Percentiles rank a stretch among this genome's conserved stretches.
These are phyloP conservation scores for Nothura maculosa DNA, from an alignment of 2,797 vertebrate genomes.

Conservation along the genomic window DNA sequence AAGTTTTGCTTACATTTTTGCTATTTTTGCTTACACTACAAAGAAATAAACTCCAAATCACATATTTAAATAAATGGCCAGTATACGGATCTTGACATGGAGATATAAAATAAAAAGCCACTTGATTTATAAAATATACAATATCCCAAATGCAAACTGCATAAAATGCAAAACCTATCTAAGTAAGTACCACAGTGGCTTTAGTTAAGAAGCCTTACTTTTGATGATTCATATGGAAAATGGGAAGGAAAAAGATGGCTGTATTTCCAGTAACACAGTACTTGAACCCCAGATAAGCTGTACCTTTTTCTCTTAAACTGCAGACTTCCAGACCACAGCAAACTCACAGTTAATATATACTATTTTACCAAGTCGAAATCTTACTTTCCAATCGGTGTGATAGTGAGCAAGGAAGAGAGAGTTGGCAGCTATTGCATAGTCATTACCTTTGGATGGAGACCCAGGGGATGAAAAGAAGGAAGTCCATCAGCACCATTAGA, in stretches of 20 bases:
- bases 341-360: background rate
- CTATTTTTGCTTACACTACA: background rate
- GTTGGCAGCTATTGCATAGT: rapidly evolving
- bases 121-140: background rate
- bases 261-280: rapidly evolving
- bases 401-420: background rate
- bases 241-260: background rate
- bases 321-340: background rate
- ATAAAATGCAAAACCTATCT: background rate
- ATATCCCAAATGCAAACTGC: background rate
- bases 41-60: background rate
- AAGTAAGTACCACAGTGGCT: background rate
- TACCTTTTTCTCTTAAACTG: background rate
- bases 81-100: background rate
- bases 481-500: background rate
- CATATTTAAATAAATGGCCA: background rate
- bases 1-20: background rate
- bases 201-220: background rate
- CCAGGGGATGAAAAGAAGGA: background rate
- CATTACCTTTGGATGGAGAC: background rate
- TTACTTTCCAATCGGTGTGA: background rate
- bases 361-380: background rate
- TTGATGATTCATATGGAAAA: background rate
- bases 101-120: background rate
- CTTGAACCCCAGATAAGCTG: background rate